Evolutionary conservation across 1,140 invertebrate genomes (phyloP).

Genomic region (Notospermus geniculatus): DNA sequence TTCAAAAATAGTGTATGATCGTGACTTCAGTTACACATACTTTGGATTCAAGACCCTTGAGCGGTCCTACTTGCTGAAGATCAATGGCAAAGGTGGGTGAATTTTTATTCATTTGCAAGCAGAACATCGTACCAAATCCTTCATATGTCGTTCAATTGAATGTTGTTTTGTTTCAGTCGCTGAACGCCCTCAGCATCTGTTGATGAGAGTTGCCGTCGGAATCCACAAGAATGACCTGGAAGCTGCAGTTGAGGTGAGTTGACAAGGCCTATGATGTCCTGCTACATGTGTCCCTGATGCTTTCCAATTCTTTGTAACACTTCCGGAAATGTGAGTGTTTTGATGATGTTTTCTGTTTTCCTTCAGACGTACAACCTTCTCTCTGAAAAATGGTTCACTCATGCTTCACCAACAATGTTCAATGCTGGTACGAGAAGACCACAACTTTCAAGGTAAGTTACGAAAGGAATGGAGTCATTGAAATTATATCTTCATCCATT

Average conservation of each 20-base stretch:
- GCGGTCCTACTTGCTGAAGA: constrained; percentile 90
- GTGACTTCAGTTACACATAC: constrained; percentile 97
- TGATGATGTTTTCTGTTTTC: background rate
- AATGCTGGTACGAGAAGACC: constrained; percentile 88
- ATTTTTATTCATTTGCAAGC: constrained; percentile 2
- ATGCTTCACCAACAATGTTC: constrained; percentile 96
- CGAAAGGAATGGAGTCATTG: background rate
- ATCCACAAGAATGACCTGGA: constrained; percentile 95
- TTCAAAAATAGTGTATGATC: constrained; percentile 95
- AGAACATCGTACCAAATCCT: no score
- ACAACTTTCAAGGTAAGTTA: constrained; percentile 84
- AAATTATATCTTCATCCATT: no score
- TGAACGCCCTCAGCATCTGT: constrained; percentile 96
- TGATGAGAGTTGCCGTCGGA: constrained; percentile 96
- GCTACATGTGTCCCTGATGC: background rate
- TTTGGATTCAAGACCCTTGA: constrained; percentile 99
- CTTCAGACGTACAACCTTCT: constrained; percentile 86
- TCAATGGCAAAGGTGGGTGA: constrained; percentile 74
- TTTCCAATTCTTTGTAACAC: background rate
- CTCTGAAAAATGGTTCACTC: constrained; percentile 95
- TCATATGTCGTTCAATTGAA: no score
- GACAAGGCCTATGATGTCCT: no score
- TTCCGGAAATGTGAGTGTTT: background rate
- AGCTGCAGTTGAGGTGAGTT: constrained; percentile 73
- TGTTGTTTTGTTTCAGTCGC: constrained; percentile 61